These are phyloP conservation scores for Ooceraea biroi DNA, from an alignment of 1,140 invertebrate species.

Conservation along the genomic window DNA sequence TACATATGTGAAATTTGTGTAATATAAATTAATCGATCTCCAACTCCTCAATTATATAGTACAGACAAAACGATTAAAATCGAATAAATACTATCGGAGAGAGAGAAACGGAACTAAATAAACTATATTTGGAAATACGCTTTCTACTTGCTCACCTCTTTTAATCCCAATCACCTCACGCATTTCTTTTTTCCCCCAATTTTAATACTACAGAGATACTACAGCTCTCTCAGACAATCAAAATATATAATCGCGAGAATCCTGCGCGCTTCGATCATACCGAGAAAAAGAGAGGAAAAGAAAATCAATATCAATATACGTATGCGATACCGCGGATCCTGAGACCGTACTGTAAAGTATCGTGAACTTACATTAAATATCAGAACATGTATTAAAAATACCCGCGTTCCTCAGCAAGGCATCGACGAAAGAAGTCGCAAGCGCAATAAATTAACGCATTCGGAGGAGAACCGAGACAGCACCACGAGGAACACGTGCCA, in stretches of 20 bases:
- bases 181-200: background rate
- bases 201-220: too few species aligned
- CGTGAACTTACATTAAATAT: too few species aligned
- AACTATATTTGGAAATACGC: constrained; percentile 9
- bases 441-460: constrained; percentile 9
- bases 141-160: constrained; percentile 5
- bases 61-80: background rate
- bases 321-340: constrained; percentile 20
- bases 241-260: constrained; percentile 26
- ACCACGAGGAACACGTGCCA: background rate
- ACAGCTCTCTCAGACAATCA: background rate
- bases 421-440: constrained; percentile 9
- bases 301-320: background rate
- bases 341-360: background rate
- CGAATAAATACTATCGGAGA: constrained; percentile 5
- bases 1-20: background rate
- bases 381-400: constrained; percentile 10
- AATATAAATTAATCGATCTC: background rate
- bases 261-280: background rate
- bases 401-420: background rate
- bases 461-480: constrained; percentile 6
- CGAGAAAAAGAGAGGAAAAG: constrained; percentile 19
- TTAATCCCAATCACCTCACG: constrained; percentile 21
- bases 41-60: background rate
- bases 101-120: background rate